These are phyloP conservation scores for Pterophyllum scalare DNA, from an alignment of 2,113 vertebrate species.

Conservation along the genomic window DNA sequence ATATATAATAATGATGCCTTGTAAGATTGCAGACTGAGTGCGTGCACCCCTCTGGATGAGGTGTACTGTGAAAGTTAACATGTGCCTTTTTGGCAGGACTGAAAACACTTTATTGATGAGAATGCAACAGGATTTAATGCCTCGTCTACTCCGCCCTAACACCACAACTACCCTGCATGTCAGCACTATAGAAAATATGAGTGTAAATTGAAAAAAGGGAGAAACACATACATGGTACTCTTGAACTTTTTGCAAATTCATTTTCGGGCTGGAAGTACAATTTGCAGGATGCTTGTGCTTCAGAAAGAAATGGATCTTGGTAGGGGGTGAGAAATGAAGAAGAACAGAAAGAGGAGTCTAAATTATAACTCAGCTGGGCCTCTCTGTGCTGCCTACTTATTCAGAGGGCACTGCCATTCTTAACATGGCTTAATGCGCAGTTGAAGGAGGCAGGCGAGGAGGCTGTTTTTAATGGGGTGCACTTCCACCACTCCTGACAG, in stretches of 20 bases:
- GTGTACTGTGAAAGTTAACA: conserved; percentile 53
- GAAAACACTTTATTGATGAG: conserved; percentile 69
- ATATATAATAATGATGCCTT: no score
- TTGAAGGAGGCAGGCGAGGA: not conserved
- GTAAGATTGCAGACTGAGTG: no score
- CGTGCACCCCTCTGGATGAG: not conserved
- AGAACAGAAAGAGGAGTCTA: conserved; percentile 33
- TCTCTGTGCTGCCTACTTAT: conserved; percentile 35
- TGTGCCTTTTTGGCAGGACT: conserved; percentile 34
- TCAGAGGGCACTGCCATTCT: conserved; percentile 16
- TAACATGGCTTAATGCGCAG: conserved; percentile 7
- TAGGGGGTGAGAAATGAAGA: conserved; percentile 50
- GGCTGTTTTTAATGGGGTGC: conserved; percentile 18
- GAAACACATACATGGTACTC: conserved; percentile 26
- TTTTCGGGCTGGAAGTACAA: conserved; percentile 46
- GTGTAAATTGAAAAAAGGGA: conserved; percentile 51
- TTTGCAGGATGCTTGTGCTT: conserved; percentile 62
- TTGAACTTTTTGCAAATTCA: conserved; percentile 63
- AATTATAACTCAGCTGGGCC: conserved; percentile 44
- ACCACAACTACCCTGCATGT: conserved; percentile 6
- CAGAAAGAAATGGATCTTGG: conserved; percentile 59
- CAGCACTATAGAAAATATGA: conserved; percentile 41
- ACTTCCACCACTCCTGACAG: not conserved
- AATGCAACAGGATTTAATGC: conserved; percentile 55
- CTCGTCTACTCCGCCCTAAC: conserved; percentile 29